Evolutionary conservation across 64 coral and sea anemone genomes (phyloP), one percentile per base, ranked within the genome.

Genomic region (Pocillopora damicornis): DNA sequence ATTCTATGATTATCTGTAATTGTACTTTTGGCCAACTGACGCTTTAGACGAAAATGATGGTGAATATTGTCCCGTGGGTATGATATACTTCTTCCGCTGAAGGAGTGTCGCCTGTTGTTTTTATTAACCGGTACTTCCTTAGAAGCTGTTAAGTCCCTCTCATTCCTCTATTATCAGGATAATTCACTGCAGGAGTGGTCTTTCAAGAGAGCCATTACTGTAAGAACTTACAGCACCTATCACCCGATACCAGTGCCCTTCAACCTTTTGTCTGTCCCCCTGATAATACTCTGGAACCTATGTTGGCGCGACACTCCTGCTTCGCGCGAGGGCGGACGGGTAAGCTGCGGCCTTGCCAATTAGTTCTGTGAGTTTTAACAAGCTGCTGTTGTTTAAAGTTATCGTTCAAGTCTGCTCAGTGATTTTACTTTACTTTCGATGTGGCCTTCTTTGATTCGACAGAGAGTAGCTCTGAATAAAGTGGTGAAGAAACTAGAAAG

Each of bases 221-320:
- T 92, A 13, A 74, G 75, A 15, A 79, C 83, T 35, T 92, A 92
- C 62, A 60, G 60, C 23, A 58, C 60, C 2, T 92, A 92, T 63
- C 90, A 92, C 11, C 90, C 90, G 0, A 76, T 92, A 35, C 82
- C 84, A 72, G 90, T 87, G 14, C 90, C 90, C 14, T 87, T 92
- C 64, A 92, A 92, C 20, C 51, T 92, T 34, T 5, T 87, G 1
- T 71, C 83, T 37, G 38, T 92, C 36, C 26, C 59, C 7, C 25
- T 63, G 7, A 16, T 81, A 4, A 59, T 22, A 37, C 14, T 81
- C 15, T 81, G 79, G 25, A 64, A 34, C 35, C 79, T 35, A 30
- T 81, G 79, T 63, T 26, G 22, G 30, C 62, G 37, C 37, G 20
- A 81, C 18, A 25, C 37, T 36, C 17, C 79, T 18, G 11, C 2